phyloP scores from a whole-genome alignment of 53 echinoderm and acorn worm species.

The Temnopleurus reevesii region DNA sequence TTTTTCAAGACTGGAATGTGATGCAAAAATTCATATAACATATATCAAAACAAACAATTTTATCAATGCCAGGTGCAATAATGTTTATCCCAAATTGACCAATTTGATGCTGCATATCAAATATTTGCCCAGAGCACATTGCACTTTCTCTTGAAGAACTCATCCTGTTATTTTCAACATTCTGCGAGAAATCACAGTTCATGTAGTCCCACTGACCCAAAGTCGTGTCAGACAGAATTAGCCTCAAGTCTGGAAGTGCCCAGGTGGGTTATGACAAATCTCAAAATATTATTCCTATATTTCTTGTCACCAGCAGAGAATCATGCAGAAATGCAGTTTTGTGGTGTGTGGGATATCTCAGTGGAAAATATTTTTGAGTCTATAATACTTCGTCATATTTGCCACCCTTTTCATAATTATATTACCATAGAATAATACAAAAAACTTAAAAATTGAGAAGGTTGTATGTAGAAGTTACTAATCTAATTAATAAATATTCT shows the following conservation, averaged over 20 bases:
- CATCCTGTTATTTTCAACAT: neutral
- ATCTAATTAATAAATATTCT: too few species aligned
- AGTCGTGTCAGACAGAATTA: neutral
- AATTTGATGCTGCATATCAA: neutral
- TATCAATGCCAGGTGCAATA: too few species aligned
- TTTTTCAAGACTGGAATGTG: too few species aligned
- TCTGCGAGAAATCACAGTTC: neutral
- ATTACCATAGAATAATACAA: too few species aligned
- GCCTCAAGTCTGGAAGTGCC: neutral
- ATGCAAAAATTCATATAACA: too few species aligned
- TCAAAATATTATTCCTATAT: constrained; percentile 13
- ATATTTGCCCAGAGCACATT: neutral
- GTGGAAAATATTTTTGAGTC: too few species aligned
- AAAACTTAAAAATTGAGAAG: too few species aligned
- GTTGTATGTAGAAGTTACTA: too few species aligned
- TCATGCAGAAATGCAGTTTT: constrained; percentile 28
- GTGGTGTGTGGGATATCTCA: too few species aligned
- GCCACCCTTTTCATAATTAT: too few species aligned
- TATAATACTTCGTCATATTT: too few species aligned
- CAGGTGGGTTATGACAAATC: constrained; percentile 5
- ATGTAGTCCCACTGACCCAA: neutral
- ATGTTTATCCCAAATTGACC: neutral
- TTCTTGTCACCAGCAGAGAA: neutral
- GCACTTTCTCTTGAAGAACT: neutral
- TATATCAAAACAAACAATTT: too few species aligned